Evolutionary conservation across 2,888 invertebrate genomes (phyloP), one percentile per base, ranked within the genome.

Genomic region (Polyommatus iphigenia): DNA sequence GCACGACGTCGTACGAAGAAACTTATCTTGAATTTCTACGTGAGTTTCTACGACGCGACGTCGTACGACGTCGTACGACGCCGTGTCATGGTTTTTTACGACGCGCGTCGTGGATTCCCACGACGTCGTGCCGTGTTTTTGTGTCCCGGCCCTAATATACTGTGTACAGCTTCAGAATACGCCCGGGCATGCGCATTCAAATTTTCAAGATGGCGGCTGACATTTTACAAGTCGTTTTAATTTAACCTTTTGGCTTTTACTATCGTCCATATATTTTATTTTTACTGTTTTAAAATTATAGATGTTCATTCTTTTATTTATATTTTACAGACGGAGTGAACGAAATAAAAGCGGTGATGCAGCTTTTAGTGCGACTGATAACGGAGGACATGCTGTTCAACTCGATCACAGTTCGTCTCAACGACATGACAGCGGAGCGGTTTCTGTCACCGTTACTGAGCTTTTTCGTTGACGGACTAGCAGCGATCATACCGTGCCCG

Each of bases 331-430:
- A 99, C 90, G 99, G 99, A 0, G 96, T 98, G 10, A 99, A 99
- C 90, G 98, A 98, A 89, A 97, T 98, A 0, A 98, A 97, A 89
- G 98, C 99, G 0, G 96, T 98, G 83, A 99, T 99, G 97, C 97
- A 97, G 80, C 95, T 99, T 0, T 96, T 97, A 0, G 99, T 99
- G 0, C 95, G 98, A 0, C 94, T 99, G 46, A 98, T 99, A 79
- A 99, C 99, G 0, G 98, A 98, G 86, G 97, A 98, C 83, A 99
- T 99, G 98, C 93, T 99, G 1, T 96, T 97, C 86, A 98, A 98
- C 89, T 98, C 99, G 0, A 98, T 99, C 67, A 99, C 99, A 0
- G 97, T 99, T 0, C 95, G 99, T 2, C 91, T 99, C 24, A 97
- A 98, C 87, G 98, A 98, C 85, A 98, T 99, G 98, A 98, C 98